These are phyloP conservation scores for Rhinolophus ferrumequinum DNA, from an alignment of 2,113 vertebrate genomes.

Conservation along the genomic window DNA sequence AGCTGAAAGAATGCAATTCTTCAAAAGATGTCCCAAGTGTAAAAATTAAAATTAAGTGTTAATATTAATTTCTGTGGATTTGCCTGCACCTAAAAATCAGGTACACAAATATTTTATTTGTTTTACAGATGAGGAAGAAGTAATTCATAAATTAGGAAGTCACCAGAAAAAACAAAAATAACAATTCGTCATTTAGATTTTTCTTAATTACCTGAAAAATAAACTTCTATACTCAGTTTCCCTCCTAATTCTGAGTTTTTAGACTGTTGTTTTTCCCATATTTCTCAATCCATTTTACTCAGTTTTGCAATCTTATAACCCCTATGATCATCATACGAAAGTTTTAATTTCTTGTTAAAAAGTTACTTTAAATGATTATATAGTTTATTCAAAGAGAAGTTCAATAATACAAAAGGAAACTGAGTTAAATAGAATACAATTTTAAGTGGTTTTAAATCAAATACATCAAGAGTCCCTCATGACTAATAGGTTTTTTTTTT, in stretches of 20 bases:
- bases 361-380: not conserved
- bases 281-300: conserved; percentile 40
- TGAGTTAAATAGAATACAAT: conserved; percentile 29
- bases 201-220: conserved; percentile 42
- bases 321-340: not conserved
- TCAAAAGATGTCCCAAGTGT: not conserved
- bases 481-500: not conserved
- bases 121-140: conserved; percentile 53
- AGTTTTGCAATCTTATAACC: conserved; percentile 12
- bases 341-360: conserved; percentile 6
- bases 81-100: not conserved
- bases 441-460: conserved; percentile 30
- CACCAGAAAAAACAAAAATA: not conserved
- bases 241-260: conserved; percentile 6
- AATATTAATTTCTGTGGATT: conserved; percentile 4
- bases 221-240: not conserved
- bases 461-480: not conserved
- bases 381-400: not conserved
- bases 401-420: conserved; percentile 31
- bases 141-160: conserved; percentile 50
- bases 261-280: not conserved
- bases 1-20: conserved; percentile 22
- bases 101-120: not conserved
- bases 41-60: conserved; percentile 32
- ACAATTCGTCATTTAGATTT: not conserved